Base-by-base conservation (phyloP, 2,113 vertebrate genomes). In the Nematolebias whitei region DNA sequence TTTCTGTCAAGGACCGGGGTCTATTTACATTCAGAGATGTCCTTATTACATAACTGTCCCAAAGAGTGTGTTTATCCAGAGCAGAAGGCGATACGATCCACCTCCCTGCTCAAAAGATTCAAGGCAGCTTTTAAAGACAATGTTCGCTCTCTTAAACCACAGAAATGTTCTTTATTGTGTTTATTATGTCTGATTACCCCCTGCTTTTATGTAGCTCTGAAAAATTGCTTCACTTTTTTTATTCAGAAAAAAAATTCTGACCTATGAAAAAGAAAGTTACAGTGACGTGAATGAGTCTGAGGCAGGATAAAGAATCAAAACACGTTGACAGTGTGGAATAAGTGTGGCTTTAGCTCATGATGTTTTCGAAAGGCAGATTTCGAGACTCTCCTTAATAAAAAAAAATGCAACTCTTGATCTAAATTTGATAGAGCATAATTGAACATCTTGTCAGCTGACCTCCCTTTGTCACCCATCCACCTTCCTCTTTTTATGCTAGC, bases 21-120 rank as follows among this genome's bases (percentile, higher is more conserved):
- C 47, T 66, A 78, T 88, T 81, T 73, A 80, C 68, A 79, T 24
- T 38, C 54, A 60, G 54, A 72, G 57, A 48, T 64, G 49, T 70
- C 71, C 77, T 87, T 74, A 68, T 88, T 74, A 68, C 26, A 23
- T 71, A 81, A 85, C 68, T 19, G 41, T 65, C 64, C 71, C 65
- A 29, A 70, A 79, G 76, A 86, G 69, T 58, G 74, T 49, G 60
- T 79, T 84, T 62, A 62, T 60, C 54, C 58, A 65, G 74, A 29
- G 2, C 66, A 73, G 59, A 74, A 74, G 56, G 74, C 55, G 61
- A 80, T 72, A 47, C 49, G 32, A 76, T 77, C 63, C 71, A 48
- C 48, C 79, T 61, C 79, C n/a, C 59, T 48, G 71, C 68, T 81
- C 63, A 43, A 44, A 60, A 24, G 57, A 73, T 72, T 66, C 19